Evolutionary conservation across 2,888 invertebrate species (phyloP).

Genomic region (Nemoura dubitans): DNA sequence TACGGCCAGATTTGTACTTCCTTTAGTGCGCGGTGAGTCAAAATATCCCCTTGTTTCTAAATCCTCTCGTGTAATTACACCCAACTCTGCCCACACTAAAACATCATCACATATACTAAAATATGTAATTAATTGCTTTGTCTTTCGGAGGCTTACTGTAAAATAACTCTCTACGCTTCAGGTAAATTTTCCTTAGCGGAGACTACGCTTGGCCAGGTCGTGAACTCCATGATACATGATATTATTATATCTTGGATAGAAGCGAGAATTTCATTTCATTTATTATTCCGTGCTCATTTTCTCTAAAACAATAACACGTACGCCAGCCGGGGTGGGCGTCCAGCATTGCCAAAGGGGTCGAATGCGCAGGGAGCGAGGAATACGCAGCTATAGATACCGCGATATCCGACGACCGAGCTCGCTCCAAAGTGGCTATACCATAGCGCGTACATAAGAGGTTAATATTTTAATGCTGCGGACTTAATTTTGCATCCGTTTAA

Average conservation of each 20-base stretch:
- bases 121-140: no score
- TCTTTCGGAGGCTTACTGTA: no score
- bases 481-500: slow-evolving; percentile 21
- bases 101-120: no score
- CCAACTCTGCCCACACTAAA: no score
- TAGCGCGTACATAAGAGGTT: slow-evolving; percentile 8
- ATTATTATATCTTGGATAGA: slow-evolving; percentile 7
- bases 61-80: no score
- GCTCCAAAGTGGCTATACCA: not conserved
- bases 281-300: slow-evolving; percentile 5
- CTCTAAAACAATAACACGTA: slow-evolving; percentile 4
- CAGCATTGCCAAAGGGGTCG: not conserved
- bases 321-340: not conserved
- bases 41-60: no score
- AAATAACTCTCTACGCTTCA: not conserved
- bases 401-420: not conserved
- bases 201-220: not conserved
- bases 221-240: not conserved
- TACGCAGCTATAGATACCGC: not conserved
- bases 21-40: no score
- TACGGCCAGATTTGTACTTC: no score
- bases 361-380: no score
- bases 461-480: slow-evolving; percentile 30
- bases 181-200: not conserved
- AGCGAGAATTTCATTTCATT: slow-evolving; percentile 24